phyloP scores from a whole-genome alignment of 2,113 vertebrate genomes.

The Nothobranchius kuhntae region DNA sequence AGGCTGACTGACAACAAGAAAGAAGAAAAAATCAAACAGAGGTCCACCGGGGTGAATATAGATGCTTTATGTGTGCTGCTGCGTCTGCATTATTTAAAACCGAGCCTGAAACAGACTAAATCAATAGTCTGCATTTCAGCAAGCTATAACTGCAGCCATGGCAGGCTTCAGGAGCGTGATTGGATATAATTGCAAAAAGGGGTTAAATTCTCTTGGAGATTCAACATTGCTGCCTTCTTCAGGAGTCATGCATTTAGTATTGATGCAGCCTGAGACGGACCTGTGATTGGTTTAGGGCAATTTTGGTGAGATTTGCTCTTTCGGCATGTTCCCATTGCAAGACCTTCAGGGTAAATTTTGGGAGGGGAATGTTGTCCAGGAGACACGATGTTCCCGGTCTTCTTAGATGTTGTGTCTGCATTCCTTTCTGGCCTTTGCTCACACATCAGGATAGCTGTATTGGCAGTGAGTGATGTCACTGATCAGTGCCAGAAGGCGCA shows the following conservation, averaged over 20 bases:
- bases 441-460: too few relatives aligned
- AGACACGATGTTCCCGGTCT: too few relatives aligned
- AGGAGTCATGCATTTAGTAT: slow-evolving; percentile 38
- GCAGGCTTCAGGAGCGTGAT: slow-evolving; percentile 19
- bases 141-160: slow-evolving; percentile 9
- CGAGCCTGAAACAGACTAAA: slow-evolving; percentile 53
- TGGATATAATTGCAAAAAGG: slow-evolving; percentile 37
- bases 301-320: too few relatives aligned
- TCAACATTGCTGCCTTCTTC: slow-evolving; percentile 32
- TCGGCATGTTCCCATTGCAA: too few relatives aligned
- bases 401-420: too few relatives aligned
- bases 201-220: slow-evolving; percentile 51
- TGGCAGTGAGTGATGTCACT: too few relatives aligned
- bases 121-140: slow-evolving; percentile 50
- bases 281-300: slow-evolving; percentile 3
- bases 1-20: slow-evolving; percentile 12
- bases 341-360: too few relatives aligned
- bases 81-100: slow-evolving; percentile 75
- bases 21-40: not conserved
- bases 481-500: too few relatives aligned
- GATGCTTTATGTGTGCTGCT: slow-evolving; percentile 24
- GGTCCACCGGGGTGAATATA: not conserved
- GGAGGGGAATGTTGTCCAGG: too few relatives aligned
- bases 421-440: too few relatives aligned
- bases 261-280: slow-evolving; percentile 46